phyloP scores from a whole-genome alignment of 64 coral and sea anemone genomes.

The Pocillopora verrucosa region DNA sequence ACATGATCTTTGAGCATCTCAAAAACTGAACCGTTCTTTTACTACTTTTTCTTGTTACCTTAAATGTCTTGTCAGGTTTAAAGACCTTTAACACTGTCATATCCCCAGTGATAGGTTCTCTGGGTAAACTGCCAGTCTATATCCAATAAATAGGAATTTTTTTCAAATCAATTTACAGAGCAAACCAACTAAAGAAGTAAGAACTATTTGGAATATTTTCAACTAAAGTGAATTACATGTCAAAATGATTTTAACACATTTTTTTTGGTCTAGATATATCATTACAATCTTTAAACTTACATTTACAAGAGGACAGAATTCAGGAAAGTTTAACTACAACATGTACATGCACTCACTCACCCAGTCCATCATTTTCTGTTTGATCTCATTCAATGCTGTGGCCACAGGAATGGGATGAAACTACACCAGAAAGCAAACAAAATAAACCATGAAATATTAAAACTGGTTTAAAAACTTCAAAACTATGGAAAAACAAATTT shows the following conservation, averaged over 20 bases:
- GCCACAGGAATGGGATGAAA: constrained; percentile 83
- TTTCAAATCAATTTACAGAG: not conserved
- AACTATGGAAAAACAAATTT: no score
- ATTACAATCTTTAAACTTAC: no score
- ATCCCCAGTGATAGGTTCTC: constrained; percentile 18
- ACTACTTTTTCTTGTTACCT: constrained; percentile 36
- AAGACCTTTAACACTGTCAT: constrained; percentile 78
- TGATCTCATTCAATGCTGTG: constrained; percentile 70
- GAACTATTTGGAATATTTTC: no score
- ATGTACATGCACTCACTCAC: constrained; percentile 11
- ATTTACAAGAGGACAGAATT: no score
- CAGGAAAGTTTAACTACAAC: not conserved
- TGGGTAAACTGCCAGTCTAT: constrained; percentile 21
- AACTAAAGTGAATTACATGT: no score
- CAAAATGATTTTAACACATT: no score
- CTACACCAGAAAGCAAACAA: constrained; percentile 32
- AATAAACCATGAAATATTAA: not conserved
- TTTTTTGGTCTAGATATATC: no score
- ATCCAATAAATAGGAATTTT: not conserved
- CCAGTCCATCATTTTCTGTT: constrained; percentile 82
- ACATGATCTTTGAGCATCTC: not conserved
- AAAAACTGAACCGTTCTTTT: not conserved
- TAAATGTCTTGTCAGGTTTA: constrained; percentile 83
- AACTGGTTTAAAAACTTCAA: not conserved
- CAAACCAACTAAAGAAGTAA: not conserved